A percentile compares a stretch with the other conserved stretches of the same genome.
Conservation (phyloP, 2,113 vertebrate species). For the Rhabdornis inornatus region DNA sequence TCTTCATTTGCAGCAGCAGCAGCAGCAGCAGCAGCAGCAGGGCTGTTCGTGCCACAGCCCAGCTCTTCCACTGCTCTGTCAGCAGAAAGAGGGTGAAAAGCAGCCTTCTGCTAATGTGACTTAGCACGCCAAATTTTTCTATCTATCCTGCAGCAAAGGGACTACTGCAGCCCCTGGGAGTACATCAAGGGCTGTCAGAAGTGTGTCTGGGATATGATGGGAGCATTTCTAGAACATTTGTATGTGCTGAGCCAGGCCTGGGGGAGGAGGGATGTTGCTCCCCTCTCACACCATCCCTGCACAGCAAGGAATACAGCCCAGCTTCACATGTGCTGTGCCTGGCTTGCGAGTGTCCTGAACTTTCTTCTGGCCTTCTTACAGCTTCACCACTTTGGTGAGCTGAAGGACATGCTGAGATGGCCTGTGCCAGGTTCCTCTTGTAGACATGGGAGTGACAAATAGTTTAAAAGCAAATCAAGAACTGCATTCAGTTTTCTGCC, state of each 20-base stretch:
- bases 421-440: background rate
- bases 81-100: background rate
- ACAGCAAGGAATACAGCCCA: background rate
- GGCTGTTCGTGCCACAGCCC: background rate
- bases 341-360: background rate
- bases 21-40: background rate
- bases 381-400: background rate
- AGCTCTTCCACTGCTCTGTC: background rate
- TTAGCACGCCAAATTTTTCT: background rate
- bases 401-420: background rate
- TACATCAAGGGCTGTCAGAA: background rate
- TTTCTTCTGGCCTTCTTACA: background rate
- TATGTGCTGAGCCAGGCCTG: background rate
- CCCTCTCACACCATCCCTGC: background rate
- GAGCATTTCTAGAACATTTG: background rate
- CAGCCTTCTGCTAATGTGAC: background rate
- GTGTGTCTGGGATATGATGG: background rate
- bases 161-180: background rate
- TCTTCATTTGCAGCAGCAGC: background rate
- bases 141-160: background rate
- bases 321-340: background rate
- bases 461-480: background rate
- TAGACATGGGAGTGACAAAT: background rate
- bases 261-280: background rate
- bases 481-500: background rate